Evolutionary conservation across 2,113 vertebrate genomes (phyloP), one percentile per base, ranked within the genome.

Genomic region (Nyctibius bracteatus): DNA sequence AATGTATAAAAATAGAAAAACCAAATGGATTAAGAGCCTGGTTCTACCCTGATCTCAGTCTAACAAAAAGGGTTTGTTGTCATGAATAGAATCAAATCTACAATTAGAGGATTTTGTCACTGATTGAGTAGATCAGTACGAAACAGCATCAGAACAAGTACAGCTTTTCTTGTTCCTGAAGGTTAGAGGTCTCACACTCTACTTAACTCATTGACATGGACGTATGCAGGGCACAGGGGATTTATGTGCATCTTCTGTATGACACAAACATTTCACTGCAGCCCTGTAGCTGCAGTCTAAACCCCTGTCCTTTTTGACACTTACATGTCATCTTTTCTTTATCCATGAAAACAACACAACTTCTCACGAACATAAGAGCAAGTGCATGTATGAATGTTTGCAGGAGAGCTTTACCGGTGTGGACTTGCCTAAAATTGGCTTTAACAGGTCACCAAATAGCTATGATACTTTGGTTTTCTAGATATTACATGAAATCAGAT

Each of bases 1-100:
- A 94, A 94, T 96, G 95, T 85, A 86, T 70, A 85, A 79, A 96
- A 94, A 91, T 81, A 96, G 83, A 89, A 96, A 80, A 96, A 25
- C 44, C 86, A 94, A 92, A 94, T 85, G 62, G 83, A 93, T 96
- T 96, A 94, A 90, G 68, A 92, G 73, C 19, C 80, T 89, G 70
- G 31, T 72, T 87, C 65, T 82, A 25, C 46, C 51, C 91, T 89
- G 83, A 94, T 96, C 83, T 80, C 70, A 68, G 37, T 37, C 54
- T 66, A 91, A 89, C 68, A 79, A 72, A 94, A 96, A 70, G 12
- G 17, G 37, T 33, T 65, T 90, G 61, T 67, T 89, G 91, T 87
- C 88, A 91, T 5, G 49, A 72, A 28, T 39, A 79, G 77, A 87
- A 92, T 89, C 72, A 92, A 93, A 94, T 91, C 81, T 85, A 82